phyloP scores from a whole-genome alignment of 2,113 vertebrate species.

The Siniperca chuatsi region DNA sequence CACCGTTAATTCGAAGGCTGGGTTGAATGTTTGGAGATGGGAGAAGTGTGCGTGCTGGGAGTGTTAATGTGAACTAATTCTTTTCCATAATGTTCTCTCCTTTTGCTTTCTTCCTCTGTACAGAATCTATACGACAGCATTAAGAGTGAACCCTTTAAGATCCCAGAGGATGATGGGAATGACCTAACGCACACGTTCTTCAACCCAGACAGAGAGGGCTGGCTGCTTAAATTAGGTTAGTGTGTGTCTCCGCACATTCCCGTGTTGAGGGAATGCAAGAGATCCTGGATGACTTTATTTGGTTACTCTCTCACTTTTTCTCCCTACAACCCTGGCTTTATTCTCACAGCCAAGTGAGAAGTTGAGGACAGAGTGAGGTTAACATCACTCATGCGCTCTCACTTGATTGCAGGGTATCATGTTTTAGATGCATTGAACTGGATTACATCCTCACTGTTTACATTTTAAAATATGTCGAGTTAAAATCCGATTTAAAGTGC shows the following conservation, averaged over 20 bases:
- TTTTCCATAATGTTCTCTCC: not conserved
- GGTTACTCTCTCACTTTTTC: slow-evolving; percentile 15
- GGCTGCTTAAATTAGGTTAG: slow-evolving; percentile 99
- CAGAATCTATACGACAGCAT: slow-evolving; percentile 99
- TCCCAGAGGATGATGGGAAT: slow-evolving; percentile 98
- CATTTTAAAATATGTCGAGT: not conserved
- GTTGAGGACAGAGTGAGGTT: not conserved
- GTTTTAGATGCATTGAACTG: not conserved
- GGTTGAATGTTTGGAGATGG: slow-evolving; percentile 28
- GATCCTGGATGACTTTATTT: slow-evolving; percentile 50
- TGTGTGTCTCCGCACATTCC: slow-evolving; percentile 44
- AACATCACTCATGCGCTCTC: not conserved
- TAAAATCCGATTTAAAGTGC: not conserved
- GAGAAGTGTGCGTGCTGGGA: not conserved
- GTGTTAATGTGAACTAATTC: not conserved
- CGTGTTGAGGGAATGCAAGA: slow-evolving; percentile 21
- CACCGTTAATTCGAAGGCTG: slow-evolving; percentile 2
- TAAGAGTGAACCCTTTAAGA: slow-evolving; percentile 99
- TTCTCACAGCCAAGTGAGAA: not conserved
- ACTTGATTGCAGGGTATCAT: not conserved
- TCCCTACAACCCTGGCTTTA: not conserved
- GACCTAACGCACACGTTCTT: slow-evolving; percentile 99
- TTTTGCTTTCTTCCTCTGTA: not conserved
- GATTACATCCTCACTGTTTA: not conserved
- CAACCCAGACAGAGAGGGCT: slow-evolving; percentile 98